These are phyloP conservation scores for Eilema caniola DNA, from an alignment of 2,888 invertebrate species.

Conservation along the genomic window DNA sequence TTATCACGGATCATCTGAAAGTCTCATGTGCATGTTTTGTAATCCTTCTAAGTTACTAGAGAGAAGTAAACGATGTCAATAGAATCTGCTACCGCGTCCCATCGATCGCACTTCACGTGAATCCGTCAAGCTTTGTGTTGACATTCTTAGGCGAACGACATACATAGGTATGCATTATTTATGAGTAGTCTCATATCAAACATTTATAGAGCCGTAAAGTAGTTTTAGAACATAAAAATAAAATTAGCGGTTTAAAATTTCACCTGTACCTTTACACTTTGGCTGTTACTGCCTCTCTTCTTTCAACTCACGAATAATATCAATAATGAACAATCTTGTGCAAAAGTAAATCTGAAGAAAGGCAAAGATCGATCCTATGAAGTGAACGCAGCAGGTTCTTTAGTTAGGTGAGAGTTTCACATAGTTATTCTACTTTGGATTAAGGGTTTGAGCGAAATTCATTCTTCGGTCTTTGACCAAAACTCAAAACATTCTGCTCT, in stretches of 20 bases:
- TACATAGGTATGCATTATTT: too few relatives aligned
- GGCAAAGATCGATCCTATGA: too few relatives aligned
- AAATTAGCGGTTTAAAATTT: background rate
- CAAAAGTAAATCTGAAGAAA: too few relatives aligned
- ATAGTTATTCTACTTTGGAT: too few relatives aligned
- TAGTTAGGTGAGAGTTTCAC: too few relatives aligned
- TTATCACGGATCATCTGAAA: background rate
- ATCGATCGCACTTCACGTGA: background rate
- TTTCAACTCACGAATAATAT: too few relatives aligned
- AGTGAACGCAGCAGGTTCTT: too few relatives aligned
- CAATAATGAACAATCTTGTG: too few relatives aligned
- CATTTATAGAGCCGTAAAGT: background rate
- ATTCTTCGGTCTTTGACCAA: background rate
- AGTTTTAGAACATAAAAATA: background rate
- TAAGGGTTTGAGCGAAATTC: background rate
- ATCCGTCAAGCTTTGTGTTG: constrained; percentile 1
- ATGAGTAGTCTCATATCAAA: background rate
- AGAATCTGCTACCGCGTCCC: background rate
- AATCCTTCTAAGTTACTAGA: background rate
- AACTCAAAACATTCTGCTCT: too few relatives aligned
- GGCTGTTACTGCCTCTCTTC: background rate
- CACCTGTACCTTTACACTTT: background rate
- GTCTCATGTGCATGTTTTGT: too few relatives aligned
- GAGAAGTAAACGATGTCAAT: constrained; percentile 3
- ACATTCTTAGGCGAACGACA: background rate